A percentile compares a stretch with the other conserved stretches of the same genome.
Evolutionary conservation across 1,140 invertebrate species (phyloP).

Genomic region (Zaprionus gabonicus): DNA sequence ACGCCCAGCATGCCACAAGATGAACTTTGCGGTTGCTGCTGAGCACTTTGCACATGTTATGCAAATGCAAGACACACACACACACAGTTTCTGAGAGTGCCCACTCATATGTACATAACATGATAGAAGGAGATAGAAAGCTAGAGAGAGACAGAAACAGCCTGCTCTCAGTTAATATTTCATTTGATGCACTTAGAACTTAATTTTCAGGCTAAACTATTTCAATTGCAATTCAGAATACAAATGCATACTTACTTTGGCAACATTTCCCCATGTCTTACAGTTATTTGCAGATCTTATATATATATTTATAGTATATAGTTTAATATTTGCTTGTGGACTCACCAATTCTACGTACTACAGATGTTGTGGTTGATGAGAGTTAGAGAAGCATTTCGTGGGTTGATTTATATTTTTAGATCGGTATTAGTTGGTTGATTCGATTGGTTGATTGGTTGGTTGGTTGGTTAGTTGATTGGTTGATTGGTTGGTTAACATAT

Average conservation of each 20-base stretch:
- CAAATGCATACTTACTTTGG: conserved; percentile 58
- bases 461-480: conserved; percentile 39
- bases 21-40: conserved; percentile 28
- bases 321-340: conserved; percentile 39
- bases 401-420: conserved; percentile 34
- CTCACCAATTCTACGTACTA: conserved; percentile 82
- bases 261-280: conserved; percentile 6
- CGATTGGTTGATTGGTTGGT: conserved; percentile 55
- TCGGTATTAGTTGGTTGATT: conserved; percentile 36
- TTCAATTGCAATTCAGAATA: conserved; percentile 59
- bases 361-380: conserved; percentile 55
- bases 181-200: conserved; percentile 58
- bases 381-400: conserved; percentile 66
- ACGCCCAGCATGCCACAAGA: conserved; percentile 48
- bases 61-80: conserved; percentile 56
- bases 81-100: conserved; percentile 2
- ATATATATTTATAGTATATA: conserved; percentile 41
- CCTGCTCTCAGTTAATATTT: conserved; percentile 43
- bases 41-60: conserved; percentile 56
- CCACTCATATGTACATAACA: conserved; percentile 8
- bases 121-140: not conserved
- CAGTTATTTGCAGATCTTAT: not conserved
- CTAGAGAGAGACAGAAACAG: not conserved
- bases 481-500: conserved; percentile 53
- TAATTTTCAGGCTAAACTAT: conserved; percentile 65